phyloP scores from a whole-genome alignment of 1,140 invertebrate genomes.

The Zaprionus kolodkinae region DNA sequence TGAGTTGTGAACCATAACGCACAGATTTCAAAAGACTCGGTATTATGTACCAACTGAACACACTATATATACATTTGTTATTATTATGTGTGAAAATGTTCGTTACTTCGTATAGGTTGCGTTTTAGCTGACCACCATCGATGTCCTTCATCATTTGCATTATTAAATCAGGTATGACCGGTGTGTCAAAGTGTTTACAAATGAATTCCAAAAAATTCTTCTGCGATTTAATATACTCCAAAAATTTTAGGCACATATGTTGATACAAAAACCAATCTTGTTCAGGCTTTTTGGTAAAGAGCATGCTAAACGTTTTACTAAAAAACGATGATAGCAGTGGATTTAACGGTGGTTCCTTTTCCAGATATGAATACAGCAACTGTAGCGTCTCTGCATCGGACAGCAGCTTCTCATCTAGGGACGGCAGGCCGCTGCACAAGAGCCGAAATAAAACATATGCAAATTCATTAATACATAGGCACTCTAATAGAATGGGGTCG shows the following conservation, averaged over 20 bases:
- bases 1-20: not conserved
- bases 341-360: conserved; percentile 94
- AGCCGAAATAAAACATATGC: not conserved
- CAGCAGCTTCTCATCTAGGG: conserved; percentile 93
- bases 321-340: conserved; percentile 97
- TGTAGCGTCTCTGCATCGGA: conserved; percentile 90
- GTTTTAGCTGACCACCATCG: conserved; percentile 90
- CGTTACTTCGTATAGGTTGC: conserved; percentile 93
- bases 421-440: conserved; percentile 89
- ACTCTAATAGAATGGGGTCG: not conserved
- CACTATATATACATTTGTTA: not conserved
- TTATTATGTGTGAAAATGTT: conserved; percentile 4
- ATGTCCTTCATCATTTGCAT: conserved; percentile 94
- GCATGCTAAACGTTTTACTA: conserved; percentile 95
- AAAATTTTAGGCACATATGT: conserved; percentile 94
- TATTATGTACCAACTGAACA: not conserved
- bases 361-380: conserved; percentile 95
- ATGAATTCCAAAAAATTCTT: conserved; percentile 94
- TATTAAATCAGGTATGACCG: conserved; percentile 97
- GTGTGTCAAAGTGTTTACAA: conserved; percentile 95
- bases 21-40: not conserved
- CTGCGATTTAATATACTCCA: conserved; percentile 95
- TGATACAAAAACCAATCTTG: conserved; percentile 96
- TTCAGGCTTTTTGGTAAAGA: conserved; percentile 90
- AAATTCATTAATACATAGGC: not conserved